phyloP scores from a whole-genome alignment of 2,888 invertebrate species.

The Catocala fraxini region DNA sequence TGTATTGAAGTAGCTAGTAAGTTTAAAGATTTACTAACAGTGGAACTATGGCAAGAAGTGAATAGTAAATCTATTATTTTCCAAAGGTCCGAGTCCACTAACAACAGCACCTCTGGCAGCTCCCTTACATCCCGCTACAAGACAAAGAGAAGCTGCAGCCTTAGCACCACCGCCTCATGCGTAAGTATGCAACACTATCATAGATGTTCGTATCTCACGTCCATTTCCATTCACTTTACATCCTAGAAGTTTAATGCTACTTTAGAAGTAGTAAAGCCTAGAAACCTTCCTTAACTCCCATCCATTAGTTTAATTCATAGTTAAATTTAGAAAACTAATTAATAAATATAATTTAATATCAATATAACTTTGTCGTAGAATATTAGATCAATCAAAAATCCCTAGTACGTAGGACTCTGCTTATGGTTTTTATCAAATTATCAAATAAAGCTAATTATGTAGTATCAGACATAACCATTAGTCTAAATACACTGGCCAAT shows the following conservation, averaged over 20 bases:
- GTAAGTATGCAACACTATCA: slow-evolving; percentile 65
- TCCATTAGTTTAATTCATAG: slow-evolving; percentile 5
- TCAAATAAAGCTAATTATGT: slow-evolving; percentile 48
- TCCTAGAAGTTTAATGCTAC: slow-evolving; percentile 58
- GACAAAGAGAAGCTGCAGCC: slow-evolving; percentile 78
- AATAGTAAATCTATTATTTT: slow-evolving; percentile 2
- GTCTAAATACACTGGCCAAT: slow-evolving; percentile 68
- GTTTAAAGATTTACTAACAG: too few species aligned
- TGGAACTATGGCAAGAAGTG: too few species aligned
- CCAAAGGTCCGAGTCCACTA: slow-evolving; percentile 72
- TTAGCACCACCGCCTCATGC: slow-evolving; percentile 82
- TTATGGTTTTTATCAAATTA: slow-evolving; percentile 39
- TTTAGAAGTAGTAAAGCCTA: slow-evolving; percentile 34
- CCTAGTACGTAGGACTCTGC: slow-evolving; percentile 9
- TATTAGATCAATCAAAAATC: not conserved
- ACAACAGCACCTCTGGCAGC: slow-evolving; percentile 80
- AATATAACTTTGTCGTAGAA: not conserved
- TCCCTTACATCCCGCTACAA: slow-evolving; percentile 79
- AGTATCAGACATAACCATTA: slow-evolving; percentile 66
- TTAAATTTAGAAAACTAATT: slow-evolving; percentile 7
- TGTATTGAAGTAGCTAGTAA: too few species aligned
- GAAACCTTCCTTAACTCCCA: slow-evolving; percentile 19
- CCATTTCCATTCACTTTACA: slow-evolving; percentile 81
- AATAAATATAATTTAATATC: not conserved
- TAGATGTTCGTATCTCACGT: slow-evolving; percentile 55